Evolutionary conservation across 1,140 invertebrate genomes (phyloP), one percentile per base, ranked within the genome.

Genomic region (Listronotus bonariensis): DNA sequence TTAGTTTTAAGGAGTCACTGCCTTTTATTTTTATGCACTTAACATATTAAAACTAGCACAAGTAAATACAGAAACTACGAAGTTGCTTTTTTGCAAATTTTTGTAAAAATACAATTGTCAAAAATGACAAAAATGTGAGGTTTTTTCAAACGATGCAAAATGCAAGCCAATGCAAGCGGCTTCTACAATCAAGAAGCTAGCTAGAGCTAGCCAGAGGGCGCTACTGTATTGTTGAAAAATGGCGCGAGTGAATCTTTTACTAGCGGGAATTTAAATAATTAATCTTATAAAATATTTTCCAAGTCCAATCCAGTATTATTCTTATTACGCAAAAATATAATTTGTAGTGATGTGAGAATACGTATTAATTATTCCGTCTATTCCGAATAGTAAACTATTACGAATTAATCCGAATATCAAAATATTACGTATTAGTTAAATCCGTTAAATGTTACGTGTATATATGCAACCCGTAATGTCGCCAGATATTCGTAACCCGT

Each of bases 1-100:
- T 34, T 26, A 45, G 42, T 58, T 46, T 48, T 48, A 14, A 58
- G 26, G 42, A 15, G 53, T 55, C 53, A 55, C 40, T 55, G 40
- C 10, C 8, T 15, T 17, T 41, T 42, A 42, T 20, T 42, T 41
- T 18, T 9, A 15, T 26, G 18, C 40, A 18, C 40, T 42, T 41
- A 42, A 41, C 4, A 45, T 45, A 17, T 45, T 55, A 17, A 20
- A 41, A 7, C 20, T 12, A 0, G 17, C 5, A 55, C n/a, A 5
- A 10, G 17, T 41, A 41, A 55, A 55, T 17, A 11, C 7, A 40
- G n/a, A 41, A 41, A 42, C 41, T 52, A 9, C n/a, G 17, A 36
- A 55, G 9, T 41, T 55, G 6, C 0, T 40, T 42, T 20, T 55
- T 41, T 55, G 53, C 9, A 55, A n/a, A 36, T 55, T 34, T 52